Conservation (phyloP, 1,140 invertebrate species). For the Mya arenaria region DNA sequence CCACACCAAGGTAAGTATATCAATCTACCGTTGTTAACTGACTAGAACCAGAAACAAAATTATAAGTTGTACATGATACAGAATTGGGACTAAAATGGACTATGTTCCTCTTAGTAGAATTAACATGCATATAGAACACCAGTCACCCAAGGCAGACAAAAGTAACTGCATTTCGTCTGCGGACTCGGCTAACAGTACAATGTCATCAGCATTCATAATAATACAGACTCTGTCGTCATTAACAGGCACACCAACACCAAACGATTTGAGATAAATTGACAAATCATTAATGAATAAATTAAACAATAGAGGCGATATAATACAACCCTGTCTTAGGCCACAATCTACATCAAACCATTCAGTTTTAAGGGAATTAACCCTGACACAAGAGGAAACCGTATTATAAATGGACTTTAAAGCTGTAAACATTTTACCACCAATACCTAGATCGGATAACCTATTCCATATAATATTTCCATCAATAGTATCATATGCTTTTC, state of each 20-base stretch:
- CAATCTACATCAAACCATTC: constrained; percentile 22
- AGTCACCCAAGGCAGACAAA: constrained; percentile 7
- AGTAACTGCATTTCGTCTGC: not conserved
- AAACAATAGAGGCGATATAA: constrained; percentile 12
- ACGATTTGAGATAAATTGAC: not conserved
- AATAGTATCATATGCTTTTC: not conserved
- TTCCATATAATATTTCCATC: not conserved
- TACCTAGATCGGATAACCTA: not conserved
- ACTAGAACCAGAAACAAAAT: too few relatives aligned
- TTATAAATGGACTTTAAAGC: not conserved
- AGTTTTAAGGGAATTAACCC: not conserved
- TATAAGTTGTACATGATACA: not conserved
- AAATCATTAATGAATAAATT: constrained; percentile 27
- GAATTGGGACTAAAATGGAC: not conserved
- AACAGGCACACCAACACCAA: not conserved
- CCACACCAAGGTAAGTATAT: not conserved
- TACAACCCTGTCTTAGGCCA: constrained; percentile 18
- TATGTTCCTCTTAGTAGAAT: not conserved
- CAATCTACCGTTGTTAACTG: not conserved
- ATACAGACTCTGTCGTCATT: constrained; percentile 5
- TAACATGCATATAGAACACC: not conserved
- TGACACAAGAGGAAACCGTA: not conserved
- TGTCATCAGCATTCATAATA: constrained; percentile 27
- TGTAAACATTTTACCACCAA: not conserved
- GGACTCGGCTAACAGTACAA: constrained; percentile 8